Evolutionary conservation across 2,888 invertebrate genomes (phyloP), one percentile per base, ranked within the genome.

Genomic region (Shargacucullia verbasci): DNA sequence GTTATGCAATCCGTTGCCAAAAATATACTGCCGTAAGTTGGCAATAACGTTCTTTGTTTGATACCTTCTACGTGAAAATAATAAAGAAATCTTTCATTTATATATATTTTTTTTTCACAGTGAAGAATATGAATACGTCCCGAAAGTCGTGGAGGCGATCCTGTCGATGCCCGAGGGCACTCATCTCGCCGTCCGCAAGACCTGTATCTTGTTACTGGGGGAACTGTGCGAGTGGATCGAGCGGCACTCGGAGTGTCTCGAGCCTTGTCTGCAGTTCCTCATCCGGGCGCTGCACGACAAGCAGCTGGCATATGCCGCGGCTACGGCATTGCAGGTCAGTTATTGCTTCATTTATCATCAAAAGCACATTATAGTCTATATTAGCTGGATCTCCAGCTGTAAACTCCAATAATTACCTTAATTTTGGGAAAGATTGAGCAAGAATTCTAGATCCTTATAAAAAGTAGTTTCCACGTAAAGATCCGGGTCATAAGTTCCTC

Each of bases 171-270:
- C 98, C 0, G 96, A 96, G 73, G 96, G 96, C 27, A 95, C 96
- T 0, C 99, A 99, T 86, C 95, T 97, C 29, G 98, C 98, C 0
- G 98, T 99, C 0, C 95, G 97, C 54, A 96, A 97, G 84, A 99
- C 99, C 0, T 98, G 98, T 74, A 96, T 98, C 56, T 94, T 97
- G 73, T 92, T 99, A 45, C 92, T 99, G 41, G 99, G 98, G 0
- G 98, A 99, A 91, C 94, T 99, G 35, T 97, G 98, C 84, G 99
- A 99, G 86, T 99, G 99, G 99, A 97, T 99, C 50, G 97, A 98
- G 81, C 95, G 95, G 76, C 98, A 99, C 92, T 95, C 98, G 0
- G 95, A 96, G 68, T 96, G 96, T 46, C 89, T 99, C 73, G 97
- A 97, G 90, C 96, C 97, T 11, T 96, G 97, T 44, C 92, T 98